Conservation (phyloP, 2,113 vertebrate species). For the Tor tambroides region DNA sequence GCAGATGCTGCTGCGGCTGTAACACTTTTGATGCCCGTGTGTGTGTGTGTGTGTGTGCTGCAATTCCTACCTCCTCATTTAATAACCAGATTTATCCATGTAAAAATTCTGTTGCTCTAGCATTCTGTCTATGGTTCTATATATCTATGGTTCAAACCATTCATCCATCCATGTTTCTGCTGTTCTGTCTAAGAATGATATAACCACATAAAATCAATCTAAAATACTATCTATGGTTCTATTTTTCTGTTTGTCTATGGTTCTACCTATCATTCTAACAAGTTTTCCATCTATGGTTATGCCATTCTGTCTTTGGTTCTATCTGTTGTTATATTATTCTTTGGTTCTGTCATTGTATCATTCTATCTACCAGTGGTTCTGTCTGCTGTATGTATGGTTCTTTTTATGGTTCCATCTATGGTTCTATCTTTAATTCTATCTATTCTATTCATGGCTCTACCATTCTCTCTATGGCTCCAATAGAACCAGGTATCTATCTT, state of each 20-base stretch:
- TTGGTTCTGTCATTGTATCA: too few species aligned
- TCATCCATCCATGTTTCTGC: too few species aligned
- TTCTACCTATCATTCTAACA: not conserved
- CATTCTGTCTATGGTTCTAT: too few species aligned
- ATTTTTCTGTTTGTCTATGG: not conserved
- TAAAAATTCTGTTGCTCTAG: too few species aligned
- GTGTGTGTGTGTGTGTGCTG: constrained; percentile 48
- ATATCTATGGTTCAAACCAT: too few species aligned
- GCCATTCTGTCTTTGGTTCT: too few species aligned
- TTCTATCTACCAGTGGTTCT: too few species aligned
- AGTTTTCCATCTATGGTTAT: not conserved
- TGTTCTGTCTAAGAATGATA: not conserved
- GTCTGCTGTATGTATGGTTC: not conserved
- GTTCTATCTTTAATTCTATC: not conserved
- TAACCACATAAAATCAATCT: too few species aligned
- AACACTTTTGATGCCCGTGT: not conserved
- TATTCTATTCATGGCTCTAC: not conserved
- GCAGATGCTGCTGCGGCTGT: constrained; percentile 4
- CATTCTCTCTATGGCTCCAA: not conserved
- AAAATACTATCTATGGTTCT: too few species aligned
- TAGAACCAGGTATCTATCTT: not conserved
- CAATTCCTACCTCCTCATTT: constrained; percentile 48
- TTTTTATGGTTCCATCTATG: not conserved
- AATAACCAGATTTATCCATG: not conserved
- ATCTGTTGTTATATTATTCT: not conserved